Base-by-base conservation (phyloP, 2,888 invertebrate genomes). In the Ectobius pallidus region DNA sequence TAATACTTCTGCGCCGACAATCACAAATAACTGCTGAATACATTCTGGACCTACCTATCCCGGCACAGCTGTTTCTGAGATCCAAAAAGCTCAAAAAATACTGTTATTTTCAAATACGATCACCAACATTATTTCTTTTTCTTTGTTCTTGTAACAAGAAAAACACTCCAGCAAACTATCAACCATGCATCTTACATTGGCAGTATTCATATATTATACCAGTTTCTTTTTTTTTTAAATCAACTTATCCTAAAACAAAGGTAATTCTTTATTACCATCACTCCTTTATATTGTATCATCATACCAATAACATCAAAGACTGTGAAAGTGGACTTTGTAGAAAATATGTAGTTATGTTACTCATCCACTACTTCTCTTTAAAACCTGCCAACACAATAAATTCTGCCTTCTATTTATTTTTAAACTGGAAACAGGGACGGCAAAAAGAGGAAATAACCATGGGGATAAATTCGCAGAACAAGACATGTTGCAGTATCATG, bases 341-440 rank as follows among this genome's bases (percentile, higher is more conserved):
- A 14, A 49, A 49, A 49, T 18, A 22, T 49, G 20, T 49, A n/a
- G n/a, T 49, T 22, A 55, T 20, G 55, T 22, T 25, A 16, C 16
- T 22, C 16, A 55, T 27, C 16, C 49, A 25, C 9, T 55, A 55
- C 20, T 55, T 55, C 22, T 14, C 25, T 27, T 25, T 14, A 44
- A 32, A 63, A 65, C 22, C 30, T 65, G 42, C 63, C 63, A 63
- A 62, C 9, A 63, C 42, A 6, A 34, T 34, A 34, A 34, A 34
- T 34, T 34, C 11, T 34, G 34, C 34, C 11, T 34, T 34, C 34
- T 34, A 34, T 7, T n/a, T n/a, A n/a, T 9, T 58, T 22, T 65
- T 44, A 27, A 42, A 22, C 25, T 65, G 65, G 44, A 61, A 73
- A 70, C 71, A 71, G 73, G 73, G 73, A 73, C 73, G 73, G 73